Base-by-base conservation (phyloP, 2,888 invertebrate species). In the Caenorhabditis imperialis region DNA sequence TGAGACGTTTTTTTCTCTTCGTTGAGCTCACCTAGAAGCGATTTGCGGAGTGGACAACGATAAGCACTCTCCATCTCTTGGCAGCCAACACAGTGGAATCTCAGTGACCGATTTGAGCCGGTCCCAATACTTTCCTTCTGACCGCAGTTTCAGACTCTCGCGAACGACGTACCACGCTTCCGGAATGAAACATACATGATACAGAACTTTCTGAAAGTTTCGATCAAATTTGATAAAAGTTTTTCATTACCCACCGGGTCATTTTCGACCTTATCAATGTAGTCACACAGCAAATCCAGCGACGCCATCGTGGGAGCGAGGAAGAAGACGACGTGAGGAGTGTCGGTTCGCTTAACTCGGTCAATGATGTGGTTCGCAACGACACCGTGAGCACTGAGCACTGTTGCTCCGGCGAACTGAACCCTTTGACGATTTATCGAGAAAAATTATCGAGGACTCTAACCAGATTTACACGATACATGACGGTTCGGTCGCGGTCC, bases 391-490 rank as follows among this genome's bases (percentile, higher is more conserved):
- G 62, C 30, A 14, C 53, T 38, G 33, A 79, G 62, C 2, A 63
- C 48, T 7, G 74, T 63, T 10, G 69, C 57, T 1, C 75, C 72
- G 37, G 72, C 77, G 51, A 79, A 77, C 79, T 78, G 47, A 45
- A 76, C n/a, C n/a, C n/a, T n/a, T n/a, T n/a, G n/a, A n/a, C n/a
- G n/a, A n/a, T n/a, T n/a, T n/a, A n/a, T n/a, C n/a, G n/a, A n/a
- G n/a, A n/a, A n/a, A n/a, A n/a, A n/a, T n/a, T n/a, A n/a, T n/a
- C n/a, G n/a, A n/a, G n/a, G n/a, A n/a, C n/a, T n/a, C n/a, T n/a
- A n/a, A 86, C 85, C 78, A 84, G 50, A 62, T 84, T 80, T 20
- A 87, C 77, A 30, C 77, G 63, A 22, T 79, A 74, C 78, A 85
- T 83, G 22, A 86, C 53, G 45, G 65, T 75, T 10, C 77, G 50